Percentiles rank a stretch among this genome's conserved stretches.
phyloP scores from a whole-genome alignment of 2,888 invertebrate species.

The Sphinx pinastri region DNA sequence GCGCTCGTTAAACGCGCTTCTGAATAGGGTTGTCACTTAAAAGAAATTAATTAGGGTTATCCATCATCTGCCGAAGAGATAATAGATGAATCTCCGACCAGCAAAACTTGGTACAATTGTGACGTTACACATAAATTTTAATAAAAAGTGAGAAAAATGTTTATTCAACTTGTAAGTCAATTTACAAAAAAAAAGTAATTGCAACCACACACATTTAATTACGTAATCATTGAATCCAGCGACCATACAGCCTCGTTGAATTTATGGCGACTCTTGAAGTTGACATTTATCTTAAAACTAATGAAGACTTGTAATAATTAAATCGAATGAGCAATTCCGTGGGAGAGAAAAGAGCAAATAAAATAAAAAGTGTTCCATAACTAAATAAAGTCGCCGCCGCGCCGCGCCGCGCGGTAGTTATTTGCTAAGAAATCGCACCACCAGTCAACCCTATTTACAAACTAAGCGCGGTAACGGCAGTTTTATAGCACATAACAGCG shows the following conservation, averaged over 20 bases:
- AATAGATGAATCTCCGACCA: not conserved
- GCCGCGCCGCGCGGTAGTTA: too few species aligned
- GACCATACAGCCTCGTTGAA: too few species aligned
- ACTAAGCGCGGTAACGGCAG: constrained; percentile 14
- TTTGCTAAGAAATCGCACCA: constrained; percentile 10
- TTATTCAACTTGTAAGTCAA: not conserved
- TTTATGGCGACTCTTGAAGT: too few species aligned
- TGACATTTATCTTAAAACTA: not conserved
- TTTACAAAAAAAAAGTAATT: not conserved
- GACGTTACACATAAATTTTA: not conserved
- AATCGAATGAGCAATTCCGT: not conserved
- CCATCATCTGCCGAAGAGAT: constrained; percentile 11
- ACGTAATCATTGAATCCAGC: too few species aligned
- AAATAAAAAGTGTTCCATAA: constrained; percentile 12
- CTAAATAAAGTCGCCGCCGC: constrained; percentile 1
- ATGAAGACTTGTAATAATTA: not conserved
- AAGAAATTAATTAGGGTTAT: constrained; percentile 17
- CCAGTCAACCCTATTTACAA: constrained; percentile 16
- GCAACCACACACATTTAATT: not conserved
- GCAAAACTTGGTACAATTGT: not conserved
- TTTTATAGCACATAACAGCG: constrained; percentile 21
- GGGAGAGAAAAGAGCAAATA: not conserved
- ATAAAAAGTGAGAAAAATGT: too few species aligned
- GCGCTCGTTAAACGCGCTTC: constrained; percentile 23
- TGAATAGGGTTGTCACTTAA: constrained; percentile 17